phyloP scores from a whole-genome alignment of 1,140 invertebrate species.

The Arctopsyche grandis region DNA sequence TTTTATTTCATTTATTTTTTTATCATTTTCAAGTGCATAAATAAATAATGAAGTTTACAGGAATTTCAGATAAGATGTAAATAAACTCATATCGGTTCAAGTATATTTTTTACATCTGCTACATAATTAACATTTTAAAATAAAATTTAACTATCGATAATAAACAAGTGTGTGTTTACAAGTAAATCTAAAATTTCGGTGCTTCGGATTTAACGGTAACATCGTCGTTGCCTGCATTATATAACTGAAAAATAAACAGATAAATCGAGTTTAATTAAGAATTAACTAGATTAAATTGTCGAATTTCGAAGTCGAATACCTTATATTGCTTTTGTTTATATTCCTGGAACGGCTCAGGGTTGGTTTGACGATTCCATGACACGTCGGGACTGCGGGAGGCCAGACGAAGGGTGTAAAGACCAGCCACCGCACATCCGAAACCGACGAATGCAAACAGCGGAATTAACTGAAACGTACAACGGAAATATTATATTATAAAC shows the following conservation, averaged over 20 bases:
- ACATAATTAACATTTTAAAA: neutral
- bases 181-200: neutral
- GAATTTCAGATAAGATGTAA: neutral
- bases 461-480: slow-evolving; percentile 71
- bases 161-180: too few relatives aligned
- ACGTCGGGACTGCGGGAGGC: slow-evolving; percentile 83
- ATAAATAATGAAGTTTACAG: neutral
- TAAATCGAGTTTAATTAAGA: neutral
- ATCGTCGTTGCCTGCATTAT: neutral
- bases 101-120: neutral
- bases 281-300: neutral
- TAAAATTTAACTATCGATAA: neutral
- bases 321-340: slow-evolving; percentile 85
- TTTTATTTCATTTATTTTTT: neutral
- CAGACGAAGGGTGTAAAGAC: slow-evolving; percentile 73
- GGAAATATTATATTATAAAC: neutral
- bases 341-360: slow-evolving; percentile 83
- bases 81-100: neutral
- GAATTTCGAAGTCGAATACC: slow-evolving; percentile 61
- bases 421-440: slow-evolving; percentile 69
- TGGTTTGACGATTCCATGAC: slow-evolving; percentile 75
- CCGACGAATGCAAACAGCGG: slow-evolving; percentile 80
- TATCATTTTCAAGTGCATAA: neutral
- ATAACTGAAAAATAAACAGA: neutral
- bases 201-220: neutral